phyloP scores from a whole-genome alignment of 2,888 invertebrate species.

The Stenurella melanura region DNA sequence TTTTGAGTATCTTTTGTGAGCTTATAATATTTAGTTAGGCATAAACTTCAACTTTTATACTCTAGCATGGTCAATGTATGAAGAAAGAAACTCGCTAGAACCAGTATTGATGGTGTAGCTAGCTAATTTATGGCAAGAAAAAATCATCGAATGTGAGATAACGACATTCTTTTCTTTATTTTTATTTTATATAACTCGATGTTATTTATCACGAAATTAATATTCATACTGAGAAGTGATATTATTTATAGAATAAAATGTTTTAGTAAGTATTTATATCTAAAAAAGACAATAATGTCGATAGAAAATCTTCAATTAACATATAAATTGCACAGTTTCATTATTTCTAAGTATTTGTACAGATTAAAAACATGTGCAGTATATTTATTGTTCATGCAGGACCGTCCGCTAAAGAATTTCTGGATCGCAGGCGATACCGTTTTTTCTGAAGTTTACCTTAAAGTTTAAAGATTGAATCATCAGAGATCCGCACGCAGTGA shows the following conservation, averaged over 20 bases:
- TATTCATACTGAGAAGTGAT: constrained; percentile 9
- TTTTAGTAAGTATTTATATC: background rate
- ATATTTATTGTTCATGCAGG: background rate
- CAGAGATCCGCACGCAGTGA: too few relatives aligned
- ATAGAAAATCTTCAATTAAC: background rate
- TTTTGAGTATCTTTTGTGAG: too few relatives aligned
- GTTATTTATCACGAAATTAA: constrained; percentile 10
- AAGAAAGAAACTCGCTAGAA: background rate
- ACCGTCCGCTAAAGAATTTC: background rate
- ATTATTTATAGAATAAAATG: constrained; percentile 7
- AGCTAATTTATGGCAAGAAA: background rate
- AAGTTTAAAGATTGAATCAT: too few relatives aligned
- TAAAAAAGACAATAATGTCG: constrained; percentile 1
- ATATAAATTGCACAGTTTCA: constrained; percentile 5
- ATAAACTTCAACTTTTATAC: too few relatives aligned
- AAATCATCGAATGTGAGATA: constrained; percentile 13
- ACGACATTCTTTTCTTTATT: constrained; percentile 13
- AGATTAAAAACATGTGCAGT: background rate
- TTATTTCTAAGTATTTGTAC: background rate
- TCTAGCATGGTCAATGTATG: too few relatives aligned
- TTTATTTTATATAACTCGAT: background rate
- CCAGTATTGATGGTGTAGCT: background rate
- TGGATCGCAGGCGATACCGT: background rate
- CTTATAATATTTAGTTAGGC: too few relatives aligned
- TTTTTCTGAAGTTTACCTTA: too few relatives aligned